Conservation (phyloP, 2,888 invertebrate species). For the Drosophila subquinaria region DNA sequence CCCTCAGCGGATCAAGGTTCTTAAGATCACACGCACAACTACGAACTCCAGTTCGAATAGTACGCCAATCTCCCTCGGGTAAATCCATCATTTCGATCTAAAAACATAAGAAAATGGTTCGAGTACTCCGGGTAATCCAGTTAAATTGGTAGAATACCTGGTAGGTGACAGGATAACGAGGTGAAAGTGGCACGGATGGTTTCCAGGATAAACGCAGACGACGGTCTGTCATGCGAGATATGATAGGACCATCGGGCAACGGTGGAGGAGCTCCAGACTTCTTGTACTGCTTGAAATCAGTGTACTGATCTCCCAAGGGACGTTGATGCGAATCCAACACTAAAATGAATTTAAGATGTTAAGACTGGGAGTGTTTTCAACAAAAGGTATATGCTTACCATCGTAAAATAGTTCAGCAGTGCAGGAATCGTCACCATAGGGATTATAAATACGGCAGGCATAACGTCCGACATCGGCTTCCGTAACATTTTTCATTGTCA, state of each 20-base stretch:
- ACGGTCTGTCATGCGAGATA: conserved; percentile 96
- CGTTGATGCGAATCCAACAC: conserved; percentile 90
- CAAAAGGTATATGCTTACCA: conserved; percentile 86
- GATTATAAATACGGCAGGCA: conserved; percentile 92
- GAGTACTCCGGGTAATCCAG: not conserved
- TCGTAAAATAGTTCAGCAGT: conserved; percentile 93
- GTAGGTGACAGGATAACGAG: conserved; percentile 96
- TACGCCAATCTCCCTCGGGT: conserved; percentile 97
- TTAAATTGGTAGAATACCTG: conserved; percentile 87
- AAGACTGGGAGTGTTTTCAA: not conserved
- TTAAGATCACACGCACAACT: conserved; percentile 96
- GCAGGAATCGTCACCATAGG: conserved; percentile 93
- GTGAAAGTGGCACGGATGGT: conserved; percentile 95
- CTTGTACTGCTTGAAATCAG: conserved; percentile 93
- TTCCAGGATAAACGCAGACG: conserved; percentile 96
- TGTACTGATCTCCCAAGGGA: conserved; percentile 92
- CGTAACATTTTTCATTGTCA: conserved; percentile 92
- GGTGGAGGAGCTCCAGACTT: conserved; percentile 94
- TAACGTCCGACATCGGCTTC: conserved; percentile 94
- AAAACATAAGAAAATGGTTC: not conserved
- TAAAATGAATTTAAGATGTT: conserved; percentile 6
- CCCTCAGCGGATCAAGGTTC: conserved; percentile 95
- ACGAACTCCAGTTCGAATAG: conserved; percentile 93
- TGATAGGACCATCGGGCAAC: conserved; percentile 95
- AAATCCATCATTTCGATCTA: conserved; percentile 95